Evolutionary conservation across 1,140 invertebrate genomes (phyloP), one percentile per base, ranked within the genome.

Genomic region (Ephestia elutella): DNA sequence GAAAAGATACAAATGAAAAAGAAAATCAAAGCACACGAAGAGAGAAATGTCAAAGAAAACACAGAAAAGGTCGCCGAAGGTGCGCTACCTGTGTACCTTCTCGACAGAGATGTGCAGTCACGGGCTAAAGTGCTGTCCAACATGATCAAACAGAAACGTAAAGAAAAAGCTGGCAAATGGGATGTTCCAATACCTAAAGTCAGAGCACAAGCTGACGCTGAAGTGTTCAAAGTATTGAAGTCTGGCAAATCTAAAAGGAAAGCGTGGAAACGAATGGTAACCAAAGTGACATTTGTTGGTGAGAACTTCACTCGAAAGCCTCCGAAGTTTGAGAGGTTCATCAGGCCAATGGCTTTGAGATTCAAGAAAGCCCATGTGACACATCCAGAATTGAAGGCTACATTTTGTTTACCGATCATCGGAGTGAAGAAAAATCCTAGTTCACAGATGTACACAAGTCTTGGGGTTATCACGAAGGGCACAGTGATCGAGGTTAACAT

Each of bases 1-100:
- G 99, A 99, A 85, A 99, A 99, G 90, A 96, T 99, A 66, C 97
- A 99, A 86, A 99, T 99, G 94, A 99, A 99, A 89, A 99, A 98
- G 90, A 99, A 98, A 75, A 96, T 98, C 57, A 95, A 95, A 76
- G 94, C 95, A 5, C 96, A 98, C 75, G 96, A 98, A 88, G 95
- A 97, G 80, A 97, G 95, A 71, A 92, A 95, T 77, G 94, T 96
- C 0, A 97, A 97, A 76, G 93, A 97, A 78, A 95, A 94, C 66
- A 92, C 93, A 13, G 94, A 98, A 66, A 93, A 94, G 59, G 92
- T 94, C 0, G 91, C 94, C 2, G 95, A 98, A 78, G 98, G 97
- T 60, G 98, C 98, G 0, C 82, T 99, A 10, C 98, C 99, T 0
- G 96, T 97, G 0, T 99, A 99, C 88, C 89, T 99, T 5, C 89